Conservation (phyloP, 2,888 invertebrate genomes). For the Lucinisca nassula region DNA sequence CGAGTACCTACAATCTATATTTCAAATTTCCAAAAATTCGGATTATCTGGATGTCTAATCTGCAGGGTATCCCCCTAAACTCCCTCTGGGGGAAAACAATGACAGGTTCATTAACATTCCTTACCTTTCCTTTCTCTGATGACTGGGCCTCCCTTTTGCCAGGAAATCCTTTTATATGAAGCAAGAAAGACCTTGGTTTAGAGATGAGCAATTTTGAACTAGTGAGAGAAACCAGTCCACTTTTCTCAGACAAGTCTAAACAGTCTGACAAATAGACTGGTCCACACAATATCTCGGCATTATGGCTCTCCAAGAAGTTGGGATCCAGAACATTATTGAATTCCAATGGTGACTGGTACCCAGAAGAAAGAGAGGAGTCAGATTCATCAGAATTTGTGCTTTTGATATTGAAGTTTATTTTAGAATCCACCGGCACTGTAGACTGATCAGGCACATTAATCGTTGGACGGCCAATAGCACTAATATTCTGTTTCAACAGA, state of each 20-base stretch:
- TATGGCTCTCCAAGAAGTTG: conserved; percentile 95
- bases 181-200: conserved; percentile 85
- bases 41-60: too few species aligned
- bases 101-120: too few species aligned
- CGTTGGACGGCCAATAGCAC: conserved; percentile 89
- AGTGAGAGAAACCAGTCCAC: conserved; percentile 95
- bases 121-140: conserved; percentile 73
- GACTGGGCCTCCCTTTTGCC: conserved; percentile 68
- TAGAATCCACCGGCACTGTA: conserved; percentile 68
- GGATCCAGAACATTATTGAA: conserved; percentile 80
- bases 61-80: too few species aligned
- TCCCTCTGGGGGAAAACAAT: too few species aligned
- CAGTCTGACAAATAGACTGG: conserved; percentile 94
- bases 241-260: conserved; percentile 95
- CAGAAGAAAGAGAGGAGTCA: conserved; percentile 47
- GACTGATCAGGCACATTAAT: conserved; percentile 41
- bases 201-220: conserved; percentile 90
- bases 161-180: conserved; percentile 85
- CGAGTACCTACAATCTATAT: too few species aligned
- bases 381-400: conserved; percentile 30
- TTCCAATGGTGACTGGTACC: conserved; percentile 25
- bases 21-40: too few species aligned
- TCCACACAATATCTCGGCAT: conserved; percentile 96
- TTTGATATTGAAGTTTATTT: conserved; percentile 72
- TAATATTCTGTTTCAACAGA: conserved; percentile 91